phyloP scores from a whole-genome alignment of 1,140 invertebrate genomes.

The Steinernema feltiae region DNA sequence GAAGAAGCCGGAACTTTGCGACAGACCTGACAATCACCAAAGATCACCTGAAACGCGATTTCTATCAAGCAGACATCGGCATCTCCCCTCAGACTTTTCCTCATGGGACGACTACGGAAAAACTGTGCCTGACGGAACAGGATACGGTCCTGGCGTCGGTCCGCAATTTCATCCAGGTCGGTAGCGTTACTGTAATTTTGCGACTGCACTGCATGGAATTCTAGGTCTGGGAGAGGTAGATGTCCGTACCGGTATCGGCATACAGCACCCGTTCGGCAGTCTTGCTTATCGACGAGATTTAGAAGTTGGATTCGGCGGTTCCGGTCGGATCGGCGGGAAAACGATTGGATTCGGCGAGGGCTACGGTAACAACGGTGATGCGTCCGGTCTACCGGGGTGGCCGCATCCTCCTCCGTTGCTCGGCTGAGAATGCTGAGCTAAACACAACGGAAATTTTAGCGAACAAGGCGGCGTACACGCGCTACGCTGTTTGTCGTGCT shows the following conservation, averaged over 20 bases:
- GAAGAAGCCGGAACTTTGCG: background rate
- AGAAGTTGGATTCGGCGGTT: constrained; percentile 22
- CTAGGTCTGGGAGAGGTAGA: constrained; percentile 27
- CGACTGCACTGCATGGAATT: background rate
- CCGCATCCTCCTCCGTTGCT: constrained; percentile 15
- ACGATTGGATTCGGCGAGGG: constrained; percentile 25
- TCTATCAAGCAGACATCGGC: background rate
- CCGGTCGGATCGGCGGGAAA: constrained; percentile 24
- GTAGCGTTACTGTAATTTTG: background rate
- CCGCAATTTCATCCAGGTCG: constrained; percentile 18
- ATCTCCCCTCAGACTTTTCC: constrained; percentile 4
- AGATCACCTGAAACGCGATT: background rate
- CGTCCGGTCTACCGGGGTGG: constrained; percentile 15
- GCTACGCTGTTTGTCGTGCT: background rate
- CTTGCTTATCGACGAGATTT: constrained; percentile 23
- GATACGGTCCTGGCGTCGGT: constrained; percentile 18
- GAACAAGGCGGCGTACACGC: background rate
- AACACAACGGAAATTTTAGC: too few species aligned
- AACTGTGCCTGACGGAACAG: constrained; percentile 16
- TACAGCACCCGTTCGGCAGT: constrained; percentile 14
- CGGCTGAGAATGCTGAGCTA: background rate
- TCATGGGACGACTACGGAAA: constrained; percentile 19
- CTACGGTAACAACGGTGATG: constrained; percentile 15
- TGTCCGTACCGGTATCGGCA: constrained; percentile 21
- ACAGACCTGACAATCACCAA: background rate